These are phyloP conservation scores for Vireo altiloquus DNA, from an alignment of 2,113 vertebrate genomes.

Conservation along the genomic window DNA sequence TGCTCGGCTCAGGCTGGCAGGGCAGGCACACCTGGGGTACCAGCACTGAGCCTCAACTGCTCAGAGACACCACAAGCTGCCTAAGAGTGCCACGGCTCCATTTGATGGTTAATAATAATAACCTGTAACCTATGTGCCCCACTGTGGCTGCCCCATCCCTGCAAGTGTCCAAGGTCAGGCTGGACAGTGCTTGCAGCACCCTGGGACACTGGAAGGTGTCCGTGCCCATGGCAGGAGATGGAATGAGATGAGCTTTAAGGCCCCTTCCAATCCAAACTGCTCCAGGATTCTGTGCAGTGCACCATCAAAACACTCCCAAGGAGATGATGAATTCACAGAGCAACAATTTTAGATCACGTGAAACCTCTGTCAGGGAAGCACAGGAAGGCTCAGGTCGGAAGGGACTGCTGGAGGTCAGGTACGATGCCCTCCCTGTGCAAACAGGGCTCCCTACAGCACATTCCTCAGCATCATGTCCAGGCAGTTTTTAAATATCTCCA, in stretches of 20 bases:
- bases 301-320: background rate
- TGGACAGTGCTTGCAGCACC: background rate
- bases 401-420: too few species aligned
- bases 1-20: background rate
- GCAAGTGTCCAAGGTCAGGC: background rate
- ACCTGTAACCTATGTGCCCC: background rate
- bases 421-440: background rate
- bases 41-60: background rate
- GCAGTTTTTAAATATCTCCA: background rate
- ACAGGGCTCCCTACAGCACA: background rate
- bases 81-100: background rate
- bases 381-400: background rate
- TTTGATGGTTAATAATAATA: background rate
- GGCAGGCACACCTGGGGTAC: background rate
- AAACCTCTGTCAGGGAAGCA: background rate
- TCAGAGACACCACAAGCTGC: background rate
- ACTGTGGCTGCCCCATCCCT: background rate
- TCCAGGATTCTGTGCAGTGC: background rate
- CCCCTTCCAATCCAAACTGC: background rate
- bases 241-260: background rate
- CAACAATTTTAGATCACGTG: fast-evolving
- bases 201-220: background rate
- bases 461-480: background rate
- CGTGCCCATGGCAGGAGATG: background rate
- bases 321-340: background rate